A percentile compares a stretch with the other conserved stretches of the same genome.
Evolutionary conservation across 2,888 invertebrate genomes (phyloP).

Genomic region (Physocephala rufipes): DNA sequence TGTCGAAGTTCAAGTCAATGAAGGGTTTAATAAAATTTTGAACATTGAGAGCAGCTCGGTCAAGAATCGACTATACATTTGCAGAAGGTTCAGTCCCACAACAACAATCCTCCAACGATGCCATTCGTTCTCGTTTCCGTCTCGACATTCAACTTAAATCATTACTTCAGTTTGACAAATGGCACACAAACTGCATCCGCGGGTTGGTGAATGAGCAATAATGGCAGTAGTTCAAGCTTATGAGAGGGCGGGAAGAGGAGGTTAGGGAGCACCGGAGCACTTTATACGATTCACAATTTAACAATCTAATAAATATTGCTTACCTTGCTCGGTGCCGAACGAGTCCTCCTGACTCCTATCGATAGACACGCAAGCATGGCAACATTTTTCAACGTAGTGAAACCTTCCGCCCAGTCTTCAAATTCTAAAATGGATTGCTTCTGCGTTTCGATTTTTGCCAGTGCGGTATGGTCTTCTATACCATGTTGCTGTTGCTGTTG

Average conservation of each 20-base stretch:
- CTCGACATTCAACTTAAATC: conserved; percentile 12
- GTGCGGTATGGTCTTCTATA: no score
- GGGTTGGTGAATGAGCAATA: no score
- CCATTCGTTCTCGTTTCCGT: no score
- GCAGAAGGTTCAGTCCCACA: background rate
- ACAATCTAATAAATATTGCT: conserved; percentile 63
- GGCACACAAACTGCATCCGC: background rate
- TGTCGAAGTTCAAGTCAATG: conserved; percentile 27
- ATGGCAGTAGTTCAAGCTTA: background rate
- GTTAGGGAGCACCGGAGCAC: conserved; percentile 39
- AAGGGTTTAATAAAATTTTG: conserved; percentile 27
- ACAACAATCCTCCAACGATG: background rate
- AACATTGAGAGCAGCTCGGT: conserved; percentile 11
- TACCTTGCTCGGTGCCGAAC: conserved; percentile 45
- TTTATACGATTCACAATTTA: conserved; percentile 60
- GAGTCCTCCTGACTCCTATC: background rate
- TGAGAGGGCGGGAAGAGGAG: background rate
- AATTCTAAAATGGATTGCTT: background rate
- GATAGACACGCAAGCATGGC: background rate
- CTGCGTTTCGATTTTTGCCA: background rate
- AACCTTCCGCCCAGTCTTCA: conserved; percentile 13
- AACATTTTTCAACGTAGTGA: background rate
- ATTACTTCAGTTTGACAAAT: conserved; percentile 13
- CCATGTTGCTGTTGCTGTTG: background rate
- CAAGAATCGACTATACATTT: conserved; percentile 21